These are phyloP conservation scores for Microplitis mediator DNA, from an alignment of 1,140 invertebrate species.

Conservation along the genomic window DNA sequence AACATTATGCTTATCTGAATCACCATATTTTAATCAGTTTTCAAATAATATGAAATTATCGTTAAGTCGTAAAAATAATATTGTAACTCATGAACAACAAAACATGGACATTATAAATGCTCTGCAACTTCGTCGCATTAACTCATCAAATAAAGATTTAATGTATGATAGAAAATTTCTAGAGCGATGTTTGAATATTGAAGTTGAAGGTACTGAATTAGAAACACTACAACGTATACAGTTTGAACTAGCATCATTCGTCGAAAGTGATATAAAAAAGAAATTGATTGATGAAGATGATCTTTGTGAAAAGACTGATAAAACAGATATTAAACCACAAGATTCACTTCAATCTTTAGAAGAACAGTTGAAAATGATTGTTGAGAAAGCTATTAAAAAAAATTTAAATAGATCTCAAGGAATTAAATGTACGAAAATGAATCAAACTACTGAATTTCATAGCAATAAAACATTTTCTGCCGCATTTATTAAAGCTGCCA, in stretches of 20 bases:
- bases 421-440: background rate
- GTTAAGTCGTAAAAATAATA: conserved; percentile 16
- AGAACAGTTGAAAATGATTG: conserved; percentile 50
- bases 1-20: conserved; percentile 41
- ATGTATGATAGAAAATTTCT: conserved; percentile 40
- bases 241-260: conserved; percentile 46
- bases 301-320: conserved; percentile 12
- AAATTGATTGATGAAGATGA: conserved; percentile 27
- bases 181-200: conserved; percentile 55
- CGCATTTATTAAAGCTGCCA: conserved; percentile 42
- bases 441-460: background rate
- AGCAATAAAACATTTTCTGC: conserved; percentile 37
- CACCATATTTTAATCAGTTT: conserved; percentile 22
- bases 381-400: conserved; percentile 52
- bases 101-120: conserved; percentile 57
- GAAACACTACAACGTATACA: conserved; percentile 47
- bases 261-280: conserved; percentile 50
- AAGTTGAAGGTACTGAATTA: conserved; percentile 52
- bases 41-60: conserved; percentile 26
- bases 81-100: conserved; percentile 38
- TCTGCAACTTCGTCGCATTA: conserved; percentile 49
- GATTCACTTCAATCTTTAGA: conserved; percentile 44
- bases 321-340: conserved; percentile 12
- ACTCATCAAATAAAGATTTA: conserved; percentile 7
- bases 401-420: conserved; percentile 44